Evolutionary conservation across 1,140 invertebrate species (phyloP).

Genomic region (Contarinia nasturtii): DNA sequence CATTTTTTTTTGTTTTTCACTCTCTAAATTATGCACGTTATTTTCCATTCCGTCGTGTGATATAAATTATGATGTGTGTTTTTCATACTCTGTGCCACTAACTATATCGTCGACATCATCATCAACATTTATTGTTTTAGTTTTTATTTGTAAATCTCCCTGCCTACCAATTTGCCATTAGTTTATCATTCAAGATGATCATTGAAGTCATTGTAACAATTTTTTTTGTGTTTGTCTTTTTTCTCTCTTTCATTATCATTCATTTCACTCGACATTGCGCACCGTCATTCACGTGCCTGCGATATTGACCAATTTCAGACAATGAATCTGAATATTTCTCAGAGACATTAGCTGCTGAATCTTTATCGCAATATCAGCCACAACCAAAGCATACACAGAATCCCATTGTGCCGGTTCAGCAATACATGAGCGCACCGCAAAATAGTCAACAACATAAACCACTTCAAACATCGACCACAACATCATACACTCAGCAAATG

Average conservation of each 20-base stretch:
- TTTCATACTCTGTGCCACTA: neutral
- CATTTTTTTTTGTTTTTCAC: too few species aligned
- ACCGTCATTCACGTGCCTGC: neutral
- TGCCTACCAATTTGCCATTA: too few species aligned
- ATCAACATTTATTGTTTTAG: neutral
- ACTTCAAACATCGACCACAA: conserved; percentile 9
- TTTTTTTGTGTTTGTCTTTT: neutral
- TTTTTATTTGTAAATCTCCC: neutral
- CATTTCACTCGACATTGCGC: neutral
- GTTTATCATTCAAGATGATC: too few species aligned
- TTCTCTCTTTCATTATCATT: neutral
- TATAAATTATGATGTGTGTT: neutral
- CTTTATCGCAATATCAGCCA: conserved; percentile 21
- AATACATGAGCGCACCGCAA: conserved; percentile 4
- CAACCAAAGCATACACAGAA: neutral
- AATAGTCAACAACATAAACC: conserved; percentile 9
- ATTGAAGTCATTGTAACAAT: neutral
- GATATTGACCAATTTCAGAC: conserved; percentile 1
- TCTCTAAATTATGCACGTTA: too few species aligned
- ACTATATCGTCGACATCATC: neutral
- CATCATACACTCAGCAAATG: too few species aligned
- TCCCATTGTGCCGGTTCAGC: neutral
- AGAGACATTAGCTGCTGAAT: conserved; percentile 25
- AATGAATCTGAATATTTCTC: conserved; percentile 25
- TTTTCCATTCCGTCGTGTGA: neutral